phyloP scores from a whole-genome alignment of 2,113 vertebrate species.

The Carollia perspicillata region DNA sequence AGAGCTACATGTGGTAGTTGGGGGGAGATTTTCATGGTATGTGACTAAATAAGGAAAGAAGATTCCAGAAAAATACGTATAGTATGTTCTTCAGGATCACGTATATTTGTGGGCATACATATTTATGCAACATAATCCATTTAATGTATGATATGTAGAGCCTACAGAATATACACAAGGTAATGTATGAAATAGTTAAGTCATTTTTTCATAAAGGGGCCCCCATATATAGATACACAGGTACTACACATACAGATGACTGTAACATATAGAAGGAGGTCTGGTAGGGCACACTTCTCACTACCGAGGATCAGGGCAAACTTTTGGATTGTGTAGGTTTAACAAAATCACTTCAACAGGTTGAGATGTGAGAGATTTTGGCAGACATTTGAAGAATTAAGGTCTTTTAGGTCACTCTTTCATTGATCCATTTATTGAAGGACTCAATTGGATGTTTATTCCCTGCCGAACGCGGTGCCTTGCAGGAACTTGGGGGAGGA shows the following conservation, averaged over 20 bases:
- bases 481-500: neutral
- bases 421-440: neutral
- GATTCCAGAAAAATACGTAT: neutral
- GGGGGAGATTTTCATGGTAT: neutral
- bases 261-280: neutral
- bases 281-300: neutral
- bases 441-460: neutral
- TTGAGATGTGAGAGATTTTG: neutral
- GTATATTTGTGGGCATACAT: neutral
- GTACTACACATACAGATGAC: too few species aligned
- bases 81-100: neutral
- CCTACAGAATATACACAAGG: neutral
- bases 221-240: neutral
- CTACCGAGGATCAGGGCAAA: neutral
- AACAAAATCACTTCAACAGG: neutral
- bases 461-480: neutral
- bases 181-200: neutral
- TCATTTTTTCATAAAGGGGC: neutral
- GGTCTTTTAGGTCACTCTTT: neutral
- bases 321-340: neutral
- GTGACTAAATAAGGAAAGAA: neutral
- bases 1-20: neutral
- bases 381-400: neutral
- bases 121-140: neutral
- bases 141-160: neutral